A percentile compares a stretch with the other conserved stretches of the same genome.
Evolutionary conservation across 2,888 invertebrate species (phyloP).

Genomic region (Xylocampa areola): DNA sequence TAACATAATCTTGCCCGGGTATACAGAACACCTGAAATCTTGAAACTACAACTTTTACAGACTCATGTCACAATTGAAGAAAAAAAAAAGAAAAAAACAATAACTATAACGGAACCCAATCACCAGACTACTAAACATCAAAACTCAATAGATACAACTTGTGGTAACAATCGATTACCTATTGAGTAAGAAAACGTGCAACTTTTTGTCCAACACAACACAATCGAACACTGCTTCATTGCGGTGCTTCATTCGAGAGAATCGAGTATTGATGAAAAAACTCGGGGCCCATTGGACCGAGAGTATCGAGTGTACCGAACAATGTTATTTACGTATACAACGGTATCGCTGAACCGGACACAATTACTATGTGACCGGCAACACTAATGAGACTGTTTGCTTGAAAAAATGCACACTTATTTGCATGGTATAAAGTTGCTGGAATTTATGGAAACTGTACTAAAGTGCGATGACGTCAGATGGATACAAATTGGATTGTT

Average conservation of each 20-base stretch:
- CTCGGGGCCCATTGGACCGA: constrained; percentile 23
- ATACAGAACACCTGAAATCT: constrained; percentile 12
- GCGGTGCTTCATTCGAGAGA: constrained; percentile 31
- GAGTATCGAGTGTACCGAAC: constrained; percentile 43
- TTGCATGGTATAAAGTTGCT: constrained; percentile 32
- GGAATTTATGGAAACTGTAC: constrained; percentile 26
- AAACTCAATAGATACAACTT: constrained; percentile 38
- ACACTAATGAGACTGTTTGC: constrained; percentile 54
- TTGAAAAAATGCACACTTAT: constrained; percentile 45
- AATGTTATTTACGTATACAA: constrained; percentile 61
- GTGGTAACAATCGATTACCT: constrained; percentile 52
- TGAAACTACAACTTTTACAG: constrained; percentile 11
- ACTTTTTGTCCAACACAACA: constrained; percentile 46
- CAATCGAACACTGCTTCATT: constrained; percentile 37
- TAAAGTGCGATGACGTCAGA: constrained; percentile 8
- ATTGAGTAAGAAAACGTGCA: constrained; percentile 50
- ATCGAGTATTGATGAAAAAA: constrained; percentile 31
- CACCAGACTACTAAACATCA: constrained; percentile 24
- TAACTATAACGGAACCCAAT: constrained; percentile 35
- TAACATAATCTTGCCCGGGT: constrained; percentile 3
- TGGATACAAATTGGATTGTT: neutral
- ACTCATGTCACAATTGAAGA: constrained; percentile 17
- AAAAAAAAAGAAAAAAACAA: constrained; percentile 26
- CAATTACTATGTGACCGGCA: constrained; percentile 62
- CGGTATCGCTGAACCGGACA: constrained; percentile 66